A percentile compares a stretch with the other conserved stretches of the same genome.
Conservation (phyloP, 2,113 vertebrate genomes). For the Pogona vitticeps region DNA sequence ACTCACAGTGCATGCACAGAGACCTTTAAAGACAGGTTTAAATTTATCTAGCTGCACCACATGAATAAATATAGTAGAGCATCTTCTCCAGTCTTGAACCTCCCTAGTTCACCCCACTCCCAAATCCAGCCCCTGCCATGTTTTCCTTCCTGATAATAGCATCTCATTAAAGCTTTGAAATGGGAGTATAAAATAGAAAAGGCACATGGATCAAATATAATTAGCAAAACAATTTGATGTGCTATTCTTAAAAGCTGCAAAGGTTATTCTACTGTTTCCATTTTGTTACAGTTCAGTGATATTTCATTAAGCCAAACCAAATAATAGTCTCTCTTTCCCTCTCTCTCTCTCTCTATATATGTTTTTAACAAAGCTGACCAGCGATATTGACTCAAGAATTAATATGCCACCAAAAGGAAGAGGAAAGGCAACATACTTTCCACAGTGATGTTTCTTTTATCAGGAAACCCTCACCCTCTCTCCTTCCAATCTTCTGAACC, state of each 20-base stretch:
- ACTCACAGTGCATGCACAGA: too few relatives aligned
- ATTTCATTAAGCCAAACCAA: slow-evolving; percentile 19
- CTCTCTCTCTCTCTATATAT: not conserved
- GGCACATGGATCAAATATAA: slow-evolving; percentile 16
- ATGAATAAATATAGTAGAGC: not conserved
- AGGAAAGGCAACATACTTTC: not conserved
- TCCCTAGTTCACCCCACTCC: not conserved
- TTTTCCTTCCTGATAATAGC: not conserved
- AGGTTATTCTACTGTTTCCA: slow-evolving; percentile 14
- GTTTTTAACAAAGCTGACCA: not conserved
- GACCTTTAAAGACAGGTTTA: not conserved
- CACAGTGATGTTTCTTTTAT: not conserved
- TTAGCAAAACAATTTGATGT: slow-evolving; percentile 7
- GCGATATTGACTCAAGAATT: not conserved
- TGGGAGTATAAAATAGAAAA: not conserved
- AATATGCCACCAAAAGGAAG: not conserved
- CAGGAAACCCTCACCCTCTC: not conserved
- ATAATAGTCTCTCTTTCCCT: slow-evolving; percentile 8
- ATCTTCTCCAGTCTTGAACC: not conserved
- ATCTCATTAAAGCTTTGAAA: not conserved
- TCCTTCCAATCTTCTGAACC: slow-evolving; percentile 13
- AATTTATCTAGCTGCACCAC: not conserved
- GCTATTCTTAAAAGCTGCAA: slow-evolving; percentile 19
- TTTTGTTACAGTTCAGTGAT: slow-evolving; percentile 20
- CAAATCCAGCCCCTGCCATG: not conserved